phyloP scores from a whole-genome alignment of 2,113 vertebrate genomes.

The Poeciliopsis occidentalis region DNA sequence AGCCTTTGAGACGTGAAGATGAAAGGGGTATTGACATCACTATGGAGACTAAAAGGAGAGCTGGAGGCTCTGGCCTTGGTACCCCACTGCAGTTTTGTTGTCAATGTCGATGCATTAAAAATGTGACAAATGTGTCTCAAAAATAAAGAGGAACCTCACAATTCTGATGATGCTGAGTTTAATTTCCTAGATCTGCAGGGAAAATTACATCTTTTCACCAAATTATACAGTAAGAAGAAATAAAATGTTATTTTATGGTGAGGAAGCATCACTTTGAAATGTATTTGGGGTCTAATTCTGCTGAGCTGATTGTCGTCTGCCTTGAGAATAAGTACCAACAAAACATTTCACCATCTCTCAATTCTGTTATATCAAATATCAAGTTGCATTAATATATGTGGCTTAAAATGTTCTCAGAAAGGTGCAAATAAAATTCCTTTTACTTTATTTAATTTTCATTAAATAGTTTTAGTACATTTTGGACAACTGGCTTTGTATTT shows the following conservation, averaged over 20 bases:
- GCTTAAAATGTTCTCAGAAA: neutral
- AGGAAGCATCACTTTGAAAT: neutral
- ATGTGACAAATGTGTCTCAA: slow-evolving; percentile 4
- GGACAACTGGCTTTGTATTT: neutral
- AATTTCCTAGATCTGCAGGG: neutral
- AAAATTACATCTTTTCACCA: neutral
- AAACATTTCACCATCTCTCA: neutral
- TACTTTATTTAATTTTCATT: neutral
- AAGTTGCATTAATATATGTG: neutral
- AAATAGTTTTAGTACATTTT: neutral
- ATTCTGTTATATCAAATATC: neutral
- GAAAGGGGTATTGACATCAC: slow-evolving; percentile 67
- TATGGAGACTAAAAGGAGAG: slow-evolving; percentile 68
- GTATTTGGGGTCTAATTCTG: neutral
- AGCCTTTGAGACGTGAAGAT: slow-evolving; percentile 65
- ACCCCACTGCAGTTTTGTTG: slow-evolving; percentile 18
- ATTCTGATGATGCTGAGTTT: neutral
- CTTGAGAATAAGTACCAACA: neutral
- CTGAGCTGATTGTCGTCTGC: neutral
- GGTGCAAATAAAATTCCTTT: neutral
- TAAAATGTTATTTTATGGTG: neutral
- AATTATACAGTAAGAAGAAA: neutral
- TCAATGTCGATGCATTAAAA: slow-evolving; percentile 20
- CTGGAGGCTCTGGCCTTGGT: slow-evolving; percentile 48
- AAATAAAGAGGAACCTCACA: neutral